These are phyloP conservation scores for Hydrolagus colliei DNA, from an alignment of 2,797 vertebrate genomes.

Conservation along the genomic window DNA sequence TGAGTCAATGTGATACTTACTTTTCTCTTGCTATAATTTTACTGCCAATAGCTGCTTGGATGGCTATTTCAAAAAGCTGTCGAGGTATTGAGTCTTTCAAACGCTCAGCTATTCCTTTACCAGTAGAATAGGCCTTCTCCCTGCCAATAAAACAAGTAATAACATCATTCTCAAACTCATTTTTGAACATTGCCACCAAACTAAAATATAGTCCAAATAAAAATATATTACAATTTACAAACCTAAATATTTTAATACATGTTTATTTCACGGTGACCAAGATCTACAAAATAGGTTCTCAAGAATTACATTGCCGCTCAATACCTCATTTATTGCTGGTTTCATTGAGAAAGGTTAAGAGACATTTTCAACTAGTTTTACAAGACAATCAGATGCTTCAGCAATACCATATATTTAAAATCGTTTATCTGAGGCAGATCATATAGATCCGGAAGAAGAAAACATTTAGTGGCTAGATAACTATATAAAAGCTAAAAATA, in stretches of 20 bases:
- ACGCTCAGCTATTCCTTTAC: conserved; percentile 81
- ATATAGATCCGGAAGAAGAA: no score
- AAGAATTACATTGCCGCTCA: background rate
- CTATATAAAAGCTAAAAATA: no score
- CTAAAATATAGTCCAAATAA: background rate
- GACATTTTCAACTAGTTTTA: no score
- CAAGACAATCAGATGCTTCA: no score
- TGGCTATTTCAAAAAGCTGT: conserved; percentile 90
- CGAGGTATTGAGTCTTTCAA: conserved; percentile 82
- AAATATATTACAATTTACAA: background rate
- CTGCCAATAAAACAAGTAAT: conserved; percentile 49
- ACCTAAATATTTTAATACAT: background rate
- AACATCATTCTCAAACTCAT: background rate
- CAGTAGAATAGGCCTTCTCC: conserved; percentile 65
- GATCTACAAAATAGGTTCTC: background rate
- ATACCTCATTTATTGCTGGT: background rate
- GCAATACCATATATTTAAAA: no score
- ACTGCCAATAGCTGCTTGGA: conserved; percentile 82
- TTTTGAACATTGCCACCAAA: background rate
- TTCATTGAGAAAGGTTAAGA: background rate
- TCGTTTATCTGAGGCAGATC: no score
- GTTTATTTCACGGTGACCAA: no score
- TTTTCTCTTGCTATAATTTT: conserved; percentile 90
- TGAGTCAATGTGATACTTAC: conserved; percentile 57
- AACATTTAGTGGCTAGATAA: no score